Evolutionary conservation across 2,797 vertebrate genomes (phyloP).

Genomic region (Aratinga solstitialis): DNA sequence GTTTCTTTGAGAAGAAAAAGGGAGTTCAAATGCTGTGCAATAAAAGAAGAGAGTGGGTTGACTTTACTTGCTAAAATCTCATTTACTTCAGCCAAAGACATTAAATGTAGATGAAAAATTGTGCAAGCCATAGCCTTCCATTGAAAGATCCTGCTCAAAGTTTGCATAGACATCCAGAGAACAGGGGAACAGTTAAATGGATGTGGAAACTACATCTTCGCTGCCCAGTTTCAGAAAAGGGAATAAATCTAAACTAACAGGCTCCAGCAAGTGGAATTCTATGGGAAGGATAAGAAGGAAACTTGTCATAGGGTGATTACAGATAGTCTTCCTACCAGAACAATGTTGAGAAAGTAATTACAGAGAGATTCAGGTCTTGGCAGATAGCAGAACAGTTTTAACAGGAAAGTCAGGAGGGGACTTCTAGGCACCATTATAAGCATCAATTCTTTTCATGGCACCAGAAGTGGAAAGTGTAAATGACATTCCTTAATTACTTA

Average conservation of each 20-base stretch:
- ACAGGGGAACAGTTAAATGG: neutral
- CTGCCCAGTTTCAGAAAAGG: neutral
- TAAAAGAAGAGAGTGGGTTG: neutral
- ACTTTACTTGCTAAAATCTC: neutral
- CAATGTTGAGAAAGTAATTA: slow-evolving; percentile 62
- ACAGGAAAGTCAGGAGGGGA: neutral
- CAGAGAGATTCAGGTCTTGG: neutral
- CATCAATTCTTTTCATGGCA: neutral
- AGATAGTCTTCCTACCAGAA: slow-evolving; percentile 52
- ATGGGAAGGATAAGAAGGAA: neutral
- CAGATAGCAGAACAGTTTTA: slow-evolving; percentile 19
- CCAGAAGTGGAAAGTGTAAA: neutral
- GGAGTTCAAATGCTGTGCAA: neutral
- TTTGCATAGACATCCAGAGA: neutral
- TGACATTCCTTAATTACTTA: slow-evolving; percentile 16
- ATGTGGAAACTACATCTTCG: neutral
- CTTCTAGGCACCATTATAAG: neutral
- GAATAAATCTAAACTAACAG: neutral
- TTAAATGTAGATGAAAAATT: neutral
- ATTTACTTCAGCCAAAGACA: neutral
- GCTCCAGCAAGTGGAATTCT: neutral
- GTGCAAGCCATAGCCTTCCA: neutral
- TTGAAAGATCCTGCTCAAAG: neutral
- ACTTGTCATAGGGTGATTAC: neutral
- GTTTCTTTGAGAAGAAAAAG: neutral